Evolutionary conservation across 2,797 vertebrate genomes (phyloP).

Genomic region (Poeciliopsis turneri): DNA sequence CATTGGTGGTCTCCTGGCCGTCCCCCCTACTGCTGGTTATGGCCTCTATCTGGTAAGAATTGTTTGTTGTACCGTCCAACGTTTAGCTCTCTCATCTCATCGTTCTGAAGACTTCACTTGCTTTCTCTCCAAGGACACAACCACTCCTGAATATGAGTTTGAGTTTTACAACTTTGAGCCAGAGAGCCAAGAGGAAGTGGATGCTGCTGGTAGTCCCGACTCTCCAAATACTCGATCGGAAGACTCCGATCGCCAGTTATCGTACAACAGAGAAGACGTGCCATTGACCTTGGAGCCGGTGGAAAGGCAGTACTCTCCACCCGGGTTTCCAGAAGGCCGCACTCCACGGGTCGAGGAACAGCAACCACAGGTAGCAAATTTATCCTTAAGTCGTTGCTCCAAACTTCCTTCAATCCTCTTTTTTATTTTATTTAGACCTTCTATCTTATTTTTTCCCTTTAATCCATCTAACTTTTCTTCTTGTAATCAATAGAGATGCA

Average conservation of each 20-base stretch:
- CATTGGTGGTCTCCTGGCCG: slow-evolving; percentile 43
- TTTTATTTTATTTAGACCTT: not conserved
- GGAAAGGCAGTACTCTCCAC: slow-evolving; percentile 44
- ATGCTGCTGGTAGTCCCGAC: slow-evolving; percentile 31
- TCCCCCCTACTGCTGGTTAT: slow-evolving; percentile 41
- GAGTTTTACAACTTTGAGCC: slow-evolving; percentile 60
- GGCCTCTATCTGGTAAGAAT: slow-evolving; percentile 51
- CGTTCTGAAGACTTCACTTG: not conserved
- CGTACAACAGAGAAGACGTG: slow-evolving; percentile 22
- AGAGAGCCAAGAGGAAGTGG: slow-evolving; percentile 64
- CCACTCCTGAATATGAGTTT: slow-evolving; percentile 68
- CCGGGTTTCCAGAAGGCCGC: slow-evolving; percentile 23
- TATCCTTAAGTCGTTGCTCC: not conserved
- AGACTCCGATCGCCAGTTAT: slow-evolving; percentile 18
- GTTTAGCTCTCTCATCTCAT: not conserved
- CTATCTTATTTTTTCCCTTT: not conserved
- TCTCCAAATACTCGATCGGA: slow-evolving; percentile 41
- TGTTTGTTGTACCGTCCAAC: not conserved
- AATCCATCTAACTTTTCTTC: not conserved
- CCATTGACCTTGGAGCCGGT: slow-evolving; percentile 37
- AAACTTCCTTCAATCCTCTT: not conserved
- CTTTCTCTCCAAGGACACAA: slow-evolving; percentile 51
- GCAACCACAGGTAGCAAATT: slow-evolving; percentile 58
- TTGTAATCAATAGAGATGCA: not conserved
- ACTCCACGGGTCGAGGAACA: slow-evolving; percentile 30